Base-by-base conservation (phyloP, 2,888 invertebrate species). In the Scrobipalpa atriplicella region DNA sequence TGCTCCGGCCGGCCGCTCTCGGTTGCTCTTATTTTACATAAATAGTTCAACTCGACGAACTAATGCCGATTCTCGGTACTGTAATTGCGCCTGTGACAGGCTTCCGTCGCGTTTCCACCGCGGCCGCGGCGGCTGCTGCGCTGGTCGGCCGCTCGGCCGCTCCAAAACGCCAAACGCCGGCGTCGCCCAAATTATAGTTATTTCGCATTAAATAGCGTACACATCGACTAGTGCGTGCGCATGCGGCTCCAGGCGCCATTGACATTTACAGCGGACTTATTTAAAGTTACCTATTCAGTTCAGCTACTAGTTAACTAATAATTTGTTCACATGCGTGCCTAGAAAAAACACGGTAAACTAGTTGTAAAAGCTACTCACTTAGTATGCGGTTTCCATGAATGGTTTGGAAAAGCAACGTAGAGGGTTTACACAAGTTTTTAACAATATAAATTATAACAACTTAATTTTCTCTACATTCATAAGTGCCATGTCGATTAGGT, bases 1-100 rank as follows among this genome's bases (percentile, higher is more conserved):
- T 83, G 87, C 84, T 90, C 41, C 43, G 64, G 29, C 36, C 63
- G 52, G 63, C 47, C 18, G 63, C 63, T 51, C 52, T 39, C 64
- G 21, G 52, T 65, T 78, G 87, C 84, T 90, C 90, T 90, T 91
- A 87, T 92, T 92, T 90, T 90, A 91, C 91, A 87, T 90, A 92
- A 91, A 92, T 92, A 92, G 92, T 92, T 90, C 84, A 86, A 81
- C 82, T 82, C 83, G 82, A 82, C 84, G 82, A 90, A 90, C 92
- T 92, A 92, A 92, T 91, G 85, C 89, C 84, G 89, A 91, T 92
- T 92, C 92, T 92, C 82, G 84, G 91, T 90, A 91, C 86, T 82
- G 88, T 92, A 92, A 92, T 92, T 92, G 92, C 85, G 82, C 71
- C 81, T 90, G 90, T 92, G 92, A 92, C 92, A 92, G 92, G 88